Evolutionary conservation across 2,888 invertebrate genomes (phyloP), one percentile per base, ranked within the genome.

Genomic region (Lamproptera curius): DNA sequence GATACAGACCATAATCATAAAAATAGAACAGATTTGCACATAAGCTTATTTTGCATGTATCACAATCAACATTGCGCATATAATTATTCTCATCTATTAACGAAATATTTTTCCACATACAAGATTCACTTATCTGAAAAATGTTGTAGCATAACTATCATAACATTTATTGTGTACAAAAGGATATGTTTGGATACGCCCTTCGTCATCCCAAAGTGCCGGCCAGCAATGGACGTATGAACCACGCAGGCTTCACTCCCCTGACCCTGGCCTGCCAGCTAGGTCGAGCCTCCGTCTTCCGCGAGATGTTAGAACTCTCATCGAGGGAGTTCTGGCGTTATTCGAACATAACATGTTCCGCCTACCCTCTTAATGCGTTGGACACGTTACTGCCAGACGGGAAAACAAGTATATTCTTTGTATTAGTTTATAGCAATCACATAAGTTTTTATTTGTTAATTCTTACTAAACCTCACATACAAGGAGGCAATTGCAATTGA

Each of bases 121-220:
- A n/a, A n/a, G n/a, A n/a, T n/a, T n/a, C n/a, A n/a, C n/a, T n/a
- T n/a, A n/a, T n/a, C n/a, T n/a, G n/a, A n/a, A n/a, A n/a, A n/a
- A n/a, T n/a, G n/a, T n/a, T n/a, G n/a, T n/a, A n/a, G n/a, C n/a
- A n/a, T n/a, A n/a, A n/a, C n/a, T n/a, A n/a, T n/a, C n/a, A n/a
- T n/a, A n/a, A n/a, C n/a, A n/a, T n/a, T n/a, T n/a, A n/a, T n/a
- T n/a, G n/a, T n/a, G n/a, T n/a, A n/a, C n/a, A n/a, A n/a, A n/a
- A 97, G 97, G 97, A 97, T 66, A 99, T 99, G 98, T 99, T 98
- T 73, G 97, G 97, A 17, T 99, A 99, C 80, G 98, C 98, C 0
- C 90, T 99, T 33, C 91, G 97, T 10, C 99, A 99, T 81, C 98
- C 98, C 9, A 95, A 94, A 70, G 90, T 94, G 9, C 97, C 97